Percentiles rank a stretch among this genome's conserved stretches.
These are phyloP conservation scores for Prorops nasuta DNA, from an alignment of 1,140 invertebrate species.

Conservation along the genomic window DNA sequence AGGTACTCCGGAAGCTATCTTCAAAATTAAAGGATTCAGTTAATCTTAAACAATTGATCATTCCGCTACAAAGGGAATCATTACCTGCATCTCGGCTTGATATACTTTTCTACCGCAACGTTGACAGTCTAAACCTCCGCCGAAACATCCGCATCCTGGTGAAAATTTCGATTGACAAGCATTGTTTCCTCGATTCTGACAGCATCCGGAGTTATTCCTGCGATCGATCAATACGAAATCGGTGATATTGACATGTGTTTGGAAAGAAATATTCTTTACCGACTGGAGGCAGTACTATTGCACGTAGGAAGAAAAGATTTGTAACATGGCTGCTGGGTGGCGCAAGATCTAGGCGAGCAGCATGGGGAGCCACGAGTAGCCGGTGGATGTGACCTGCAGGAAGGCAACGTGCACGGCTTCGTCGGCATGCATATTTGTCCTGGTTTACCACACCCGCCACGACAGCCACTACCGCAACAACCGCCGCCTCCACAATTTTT, in stretches of 20 bases:
- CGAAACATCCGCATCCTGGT: slow-evolving; percentile 35
- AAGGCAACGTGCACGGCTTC: slow-evolving; percentile 24
- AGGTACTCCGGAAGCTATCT: slow-evolving; percentile 48
- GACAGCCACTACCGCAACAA: slow-evolving; percentile 37
- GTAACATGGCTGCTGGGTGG: slow-evolving; percentile 23
- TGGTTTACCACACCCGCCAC: slow-evolving; percentile 38
- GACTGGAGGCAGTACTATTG: too few species aligned
- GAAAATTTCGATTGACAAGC: slow-evolving; percentile 24
- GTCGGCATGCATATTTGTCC: slow-evolving; percentile 29
- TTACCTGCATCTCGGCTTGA: slow-evolving; percentile 48
- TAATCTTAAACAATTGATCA: too few species aligned
- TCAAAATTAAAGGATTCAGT: slow-evolving; percentile 6
- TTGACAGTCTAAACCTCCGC: slow-evolving; percentile 43
- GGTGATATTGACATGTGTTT: too few species aligned
- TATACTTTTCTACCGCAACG: slow-evolving; percentile 47
- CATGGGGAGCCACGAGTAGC: slow-evolving; percentile 33
- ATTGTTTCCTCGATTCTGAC: background rate
- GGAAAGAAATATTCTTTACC: too few species aligned
- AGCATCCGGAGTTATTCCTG: background rate
- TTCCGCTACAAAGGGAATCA: too few species aligned
- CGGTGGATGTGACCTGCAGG: slow-evolving; percentile 20
- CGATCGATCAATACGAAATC: too few species aligned
- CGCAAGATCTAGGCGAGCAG: slow-evolving; percentile 19
- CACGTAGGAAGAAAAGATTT: too few species aligned
- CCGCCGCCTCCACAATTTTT: slow-evolving; percentile 32